Base-by-base conservation (phyloP, 2,113 vertebrate genomes). In the Trachemys scripta region DNA sequence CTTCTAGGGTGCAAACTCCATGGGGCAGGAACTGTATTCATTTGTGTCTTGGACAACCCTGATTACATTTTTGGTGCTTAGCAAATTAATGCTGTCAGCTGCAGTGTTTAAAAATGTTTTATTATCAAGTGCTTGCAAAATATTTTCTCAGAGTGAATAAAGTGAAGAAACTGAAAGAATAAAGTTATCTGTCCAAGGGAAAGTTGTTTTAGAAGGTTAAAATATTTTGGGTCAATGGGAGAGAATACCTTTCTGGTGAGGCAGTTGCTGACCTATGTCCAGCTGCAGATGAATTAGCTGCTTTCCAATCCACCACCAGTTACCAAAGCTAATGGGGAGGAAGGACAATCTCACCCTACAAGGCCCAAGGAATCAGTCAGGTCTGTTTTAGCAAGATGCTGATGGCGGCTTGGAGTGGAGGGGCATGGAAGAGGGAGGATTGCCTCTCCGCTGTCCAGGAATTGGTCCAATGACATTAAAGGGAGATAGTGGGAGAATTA, bases 241-340 rank as follows among this genome's bases (percentile, higher is more conserved):
- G 87, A 29, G 87, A 50, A 89, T 88, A 53, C 31, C 24, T 5
- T 76, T 69, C 38, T 72, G 65, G 5, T 69, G 65, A 2, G 12
- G 27, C 79, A 92, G 79, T 76, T 76, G 38, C 65, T 89, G 79
- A 31, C 35, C 3, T 42, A 83, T 17, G 19, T 69, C 50, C 83
- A 80, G 59, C 42, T 72, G 81, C 3, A 4, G 51, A 20, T 10
- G n/a, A 80, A 2, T 10, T 0, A 0, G 31, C 42, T 79, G 14
- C 31, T 90, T 90, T 79, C 45, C 53, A 45, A 53, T 51, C 14
- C 9, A 16, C 51, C 38, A 79, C 31, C 56, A 42, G 51, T 47
- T 27, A 1, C 20, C 25, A 2, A 62, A 10, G 27, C 65, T 8
- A 29, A 47, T 0, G 0, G 47, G 75, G 47, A 45, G 31, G 65